phyloP scores from a whole-genome alignment of 2,888 invertebrate genomes.

The Poecilus cupreus region DNA sequence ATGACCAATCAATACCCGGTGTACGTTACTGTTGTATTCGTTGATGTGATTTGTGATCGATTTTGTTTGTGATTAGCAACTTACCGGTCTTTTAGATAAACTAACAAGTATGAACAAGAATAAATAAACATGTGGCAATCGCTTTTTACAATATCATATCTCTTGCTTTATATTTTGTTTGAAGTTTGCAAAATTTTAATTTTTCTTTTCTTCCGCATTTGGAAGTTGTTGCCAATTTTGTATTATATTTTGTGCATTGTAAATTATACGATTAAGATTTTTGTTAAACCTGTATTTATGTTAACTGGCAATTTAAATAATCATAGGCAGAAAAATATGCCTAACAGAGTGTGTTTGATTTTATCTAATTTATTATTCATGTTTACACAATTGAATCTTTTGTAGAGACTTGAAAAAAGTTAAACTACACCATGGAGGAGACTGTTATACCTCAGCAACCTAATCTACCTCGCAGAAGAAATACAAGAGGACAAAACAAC shows the following conservation, averaged over 20 bases:
- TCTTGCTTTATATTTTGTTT: conserved; percentile 14
- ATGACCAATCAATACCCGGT: conserved; percentile 3
- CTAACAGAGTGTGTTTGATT: background rate
- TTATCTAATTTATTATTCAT: background rate
- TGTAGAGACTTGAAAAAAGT: conserved; percentile 1
- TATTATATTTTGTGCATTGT: background rate
- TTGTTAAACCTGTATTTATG: conserved; percentile 27
- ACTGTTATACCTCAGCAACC: conserved; percentile 51
- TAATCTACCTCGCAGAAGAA: conserved; percentile 57
- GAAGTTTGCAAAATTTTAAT: conserved; percentile 46
- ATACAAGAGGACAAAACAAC: conserved; percentile 69
- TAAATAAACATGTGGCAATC: conserved; percentile 47
- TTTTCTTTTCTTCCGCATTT: background rate
- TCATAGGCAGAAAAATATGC: background rate
- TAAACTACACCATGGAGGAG: conserved; percentile 55
- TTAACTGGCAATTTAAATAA: conserved; percentile 47
- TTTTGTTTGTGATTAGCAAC: conserved; percentile 38
- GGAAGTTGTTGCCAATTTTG: conserved; percentile 12
- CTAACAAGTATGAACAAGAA: conserved; percentile 36
- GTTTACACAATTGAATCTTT: conserved; percentile 1
- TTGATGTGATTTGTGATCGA: conserved; percentile 20
- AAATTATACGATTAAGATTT: conserved; percentile 6
- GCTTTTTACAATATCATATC: conserved; percentile 35
- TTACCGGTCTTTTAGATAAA: conserved; percentile 43
- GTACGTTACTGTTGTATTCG: background rate